Conservation (phyloP, 2,797 vertebrate species). For the Acestrorhynchus altus region DNA sequence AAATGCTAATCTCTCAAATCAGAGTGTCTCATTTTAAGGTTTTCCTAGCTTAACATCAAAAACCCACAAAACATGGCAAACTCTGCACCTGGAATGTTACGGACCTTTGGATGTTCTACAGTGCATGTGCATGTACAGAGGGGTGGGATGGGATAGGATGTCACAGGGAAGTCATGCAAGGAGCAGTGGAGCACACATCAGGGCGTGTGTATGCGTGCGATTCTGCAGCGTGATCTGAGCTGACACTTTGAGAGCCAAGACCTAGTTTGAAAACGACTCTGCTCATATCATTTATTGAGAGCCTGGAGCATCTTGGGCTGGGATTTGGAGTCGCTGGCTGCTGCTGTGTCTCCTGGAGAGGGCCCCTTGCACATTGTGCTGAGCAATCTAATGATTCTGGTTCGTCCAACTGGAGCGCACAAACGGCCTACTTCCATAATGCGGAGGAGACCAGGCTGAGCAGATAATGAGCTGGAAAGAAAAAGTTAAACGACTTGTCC, state of each 20-base stretch:
- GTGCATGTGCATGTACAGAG: neutral
- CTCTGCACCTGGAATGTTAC: neutral
- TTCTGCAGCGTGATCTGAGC: conserved; percentile 49
- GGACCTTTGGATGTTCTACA: neutral
- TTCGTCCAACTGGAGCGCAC: conserved; percentile 25
- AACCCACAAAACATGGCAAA: neutral
- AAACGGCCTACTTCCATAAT: conserved; percentile 12
- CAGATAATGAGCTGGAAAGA: conserved; percentile 42
- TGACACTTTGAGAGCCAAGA: conserved; percentile 55
- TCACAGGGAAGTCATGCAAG: conserved; percentile 23
- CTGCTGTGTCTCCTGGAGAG: conserved; percentile 44
- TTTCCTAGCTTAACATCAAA: neutral
- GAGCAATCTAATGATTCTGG: conserved; percentile 39
- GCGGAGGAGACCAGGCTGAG: conserved; percentile 13
- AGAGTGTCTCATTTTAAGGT: neutral
- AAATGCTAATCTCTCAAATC: conserved; percentile 12
- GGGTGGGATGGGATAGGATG: neutral
- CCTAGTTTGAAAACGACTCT: conserved; percentile 54
- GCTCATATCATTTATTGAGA: conserved; percentile 59
- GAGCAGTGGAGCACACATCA: conserved; percentile 29
- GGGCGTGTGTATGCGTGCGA: conserved; percentile 1
- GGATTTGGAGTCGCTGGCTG: neutral
- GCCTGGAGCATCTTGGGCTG: conserved; percentile 52
- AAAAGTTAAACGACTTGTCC: conserved; percentile 17
- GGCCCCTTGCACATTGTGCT: conserved; percentile 12